Percentiles rank a stretch among this genome's conserved stretches.
These are phyloP conservation scores for Megaleporinus macrocephalus DNA, from an alignment of 2,113 vertebrate genomes.

Conservation along the genomic window DNA sequence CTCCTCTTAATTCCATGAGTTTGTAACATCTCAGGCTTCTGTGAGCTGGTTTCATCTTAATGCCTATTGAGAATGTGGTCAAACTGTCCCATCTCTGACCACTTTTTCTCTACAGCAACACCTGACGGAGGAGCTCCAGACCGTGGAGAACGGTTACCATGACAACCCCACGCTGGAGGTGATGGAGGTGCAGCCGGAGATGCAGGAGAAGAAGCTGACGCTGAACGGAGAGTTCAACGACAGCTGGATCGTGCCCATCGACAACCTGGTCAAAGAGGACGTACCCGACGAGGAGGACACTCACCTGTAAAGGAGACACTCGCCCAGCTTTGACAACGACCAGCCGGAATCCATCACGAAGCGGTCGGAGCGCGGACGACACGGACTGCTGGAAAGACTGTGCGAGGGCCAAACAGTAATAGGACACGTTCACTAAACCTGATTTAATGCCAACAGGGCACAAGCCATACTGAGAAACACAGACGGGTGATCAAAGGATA, in stretches of 20 bases:
- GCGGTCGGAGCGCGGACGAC: background rate
- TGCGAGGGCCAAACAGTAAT: constrained; percentile 1
- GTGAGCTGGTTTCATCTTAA: too few species aligned
- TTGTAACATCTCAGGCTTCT: too few species aligned
- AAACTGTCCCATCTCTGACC: background rate
- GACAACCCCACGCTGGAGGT: constrained; percentile 97
- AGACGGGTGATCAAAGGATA: constrained; percentile 2
- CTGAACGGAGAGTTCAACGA: constrained; percentile 91
- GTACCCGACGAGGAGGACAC: constrained; percentile 93
- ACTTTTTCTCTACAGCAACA: constrained; percentile 77
- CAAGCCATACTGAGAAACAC: background rate
- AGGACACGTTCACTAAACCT: background rate
- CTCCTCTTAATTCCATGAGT: too few species aligned
- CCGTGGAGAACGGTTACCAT: constrained; percentile 95
- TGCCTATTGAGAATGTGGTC: too few species aligned
- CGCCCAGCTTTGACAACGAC: background rate
- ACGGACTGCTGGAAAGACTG: background rate
- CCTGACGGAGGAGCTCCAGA: constrained; percentile 94
- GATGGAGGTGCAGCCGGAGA: constrained; percentile 93
- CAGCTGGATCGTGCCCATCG: constrained; percentile 95
- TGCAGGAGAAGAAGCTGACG: constrained; percentile 91
- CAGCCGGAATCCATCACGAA: background rate
- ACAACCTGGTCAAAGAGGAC: constrained; percentile 91
- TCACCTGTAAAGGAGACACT: constrained; percentile 81
- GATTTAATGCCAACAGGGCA: background rate